Percentiles rank a stretch among this genome's conserved stretches.
These are phyloP conservation scores for Baronia brevicornis DNA, from an alignment of 2,888 invertebrate species.

Conservation along the genomic window DNA sequence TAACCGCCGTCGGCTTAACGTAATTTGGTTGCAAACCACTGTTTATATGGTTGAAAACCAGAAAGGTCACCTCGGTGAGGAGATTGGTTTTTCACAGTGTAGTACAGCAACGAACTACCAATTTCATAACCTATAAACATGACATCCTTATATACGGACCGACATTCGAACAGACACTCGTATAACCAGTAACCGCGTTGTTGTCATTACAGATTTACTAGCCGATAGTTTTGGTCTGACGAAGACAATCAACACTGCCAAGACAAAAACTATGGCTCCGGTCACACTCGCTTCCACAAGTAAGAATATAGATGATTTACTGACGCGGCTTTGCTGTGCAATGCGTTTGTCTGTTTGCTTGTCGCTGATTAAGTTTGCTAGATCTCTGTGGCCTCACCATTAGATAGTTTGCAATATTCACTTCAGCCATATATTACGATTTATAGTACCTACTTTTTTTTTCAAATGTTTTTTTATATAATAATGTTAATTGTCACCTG, in stretches of 20 bases:
- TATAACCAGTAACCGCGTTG: constrained; percentile 21
- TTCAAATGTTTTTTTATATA: constrained; percentile 14
- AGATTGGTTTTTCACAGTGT: too few relatives aligned
- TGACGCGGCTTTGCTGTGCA: constrained; percentile 16
- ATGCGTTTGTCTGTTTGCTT: constrained; percentile 19
- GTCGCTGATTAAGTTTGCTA: constrained; percentile 12
- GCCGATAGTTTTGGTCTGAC: constrained; percentile 64
- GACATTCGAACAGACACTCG: too few relatives aligned
- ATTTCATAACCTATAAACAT: too few relatives aligned
- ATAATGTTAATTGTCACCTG: background rate
- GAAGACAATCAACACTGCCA: constrained; percentile 51
- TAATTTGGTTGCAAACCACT: too few relatives aligned
- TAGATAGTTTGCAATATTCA: too few relatives aligned
- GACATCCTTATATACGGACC: background rate
- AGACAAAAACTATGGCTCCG: constrained; percentile 45
- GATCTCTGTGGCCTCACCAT: constrained; percentile 17
- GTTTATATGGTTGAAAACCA: too few relatives aligned
- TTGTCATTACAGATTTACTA: constrained; percentile 60
- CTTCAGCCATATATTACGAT: too few relatives aligned
- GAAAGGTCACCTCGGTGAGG: too few relatives aligned
- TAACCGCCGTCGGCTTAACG: too few relatives aligned
- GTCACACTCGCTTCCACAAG: constrained; percentile 36
- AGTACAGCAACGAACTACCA: too few relatives aligned
- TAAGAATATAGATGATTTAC: constrained; percentile 36
- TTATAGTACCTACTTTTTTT: too few relatives aligned